A percentile compares a stretch with the other conserved stretches of the same genome.
Evolutionary conservation across 1,140 invertebrate genomes (phyloP).

Genomic region (Aricia agestis): DNA sequence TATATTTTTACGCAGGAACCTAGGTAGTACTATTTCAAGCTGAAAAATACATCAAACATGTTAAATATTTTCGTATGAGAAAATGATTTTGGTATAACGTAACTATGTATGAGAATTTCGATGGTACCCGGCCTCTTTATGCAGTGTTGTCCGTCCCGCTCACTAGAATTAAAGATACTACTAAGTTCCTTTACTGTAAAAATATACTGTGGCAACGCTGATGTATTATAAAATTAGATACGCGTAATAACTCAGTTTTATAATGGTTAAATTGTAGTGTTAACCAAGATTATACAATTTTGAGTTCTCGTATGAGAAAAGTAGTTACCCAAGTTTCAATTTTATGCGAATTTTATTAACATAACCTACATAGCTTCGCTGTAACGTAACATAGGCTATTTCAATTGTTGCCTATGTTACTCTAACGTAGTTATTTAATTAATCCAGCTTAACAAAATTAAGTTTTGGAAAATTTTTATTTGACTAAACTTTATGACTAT

Average conservation of each 20-base stretch:
- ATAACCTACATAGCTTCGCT: background rate
- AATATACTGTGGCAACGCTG: background rate
- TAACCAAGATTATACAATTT: background rate
- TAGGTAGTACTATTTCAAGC: no score
- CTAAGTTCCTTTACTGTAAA: background rate
- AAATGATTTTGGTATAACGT: no score
- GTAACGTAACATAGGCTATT: background rate
- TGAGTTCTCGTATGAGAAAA: background rate
- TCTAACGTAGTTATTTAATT: no score
- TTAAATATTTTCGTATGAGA: no score
- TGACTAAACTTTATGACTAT: no score
- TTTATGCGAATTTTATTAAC: constrained; percentile 3
- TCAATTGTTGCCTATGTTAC: background rate
- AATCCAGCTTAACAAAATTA: no score
- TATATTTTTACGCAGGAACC: no score
- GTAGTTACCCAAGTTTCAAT: background rate
- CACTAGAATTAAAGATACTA: background rate
- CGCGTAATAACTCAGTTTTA: constrained; percentile 1
- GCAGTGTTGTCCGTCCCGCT: no score
- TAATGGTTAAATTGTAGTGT: background rate
- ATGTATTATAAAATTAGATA: constrained; percentile 13
- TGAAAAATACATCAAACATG: no score
- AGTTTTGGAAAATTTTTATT: no score
- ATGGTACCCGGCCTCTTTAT: no score
- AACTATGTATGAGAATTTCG: no score